Evolutionary conservation across 92 coral and sea anemone species (phyloP).

Genomic region (Umimayanthus kanabou): DNA sequence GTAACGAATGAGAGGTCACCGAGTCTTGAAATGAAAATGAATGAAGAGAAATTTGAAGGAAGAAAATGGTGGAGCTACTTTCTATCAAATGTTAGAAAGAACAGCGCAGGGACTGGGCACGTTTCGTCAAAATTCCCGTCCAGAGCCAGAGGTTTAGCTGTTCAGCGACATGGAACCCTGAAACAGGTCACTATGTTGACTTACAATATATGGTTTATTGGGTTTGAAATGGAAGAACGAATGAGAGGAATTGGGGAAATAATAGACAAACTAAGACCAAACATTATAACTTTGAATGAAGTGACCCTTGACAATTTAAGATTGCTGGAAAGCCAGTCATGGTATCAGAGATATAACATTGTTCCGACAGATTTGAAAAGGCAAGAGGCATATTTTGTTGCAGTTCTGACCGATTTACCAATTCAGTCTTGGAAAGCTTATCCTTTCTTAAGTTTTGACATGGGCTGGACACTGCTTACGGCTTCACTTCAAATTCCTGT

Average conservation of each 20-base stretch:
- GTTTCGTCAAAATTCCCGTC: no score
- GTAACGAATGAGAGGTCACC: not conserved
- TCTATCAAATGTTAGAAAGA: not conserved
- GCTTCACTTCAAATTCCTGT: slow-evolving; percentile 48
- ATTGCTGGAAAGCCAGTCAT: slow-evolving; percentile 32
- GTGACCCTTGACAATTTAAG: slow-evolving; percentile 57
- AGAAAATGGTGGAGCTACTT: not conserved
- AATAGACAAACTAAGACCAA: slow-evolving; percentile 53
- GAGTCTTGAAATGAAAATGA: not conserved
- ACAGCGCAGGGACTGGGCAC: not conserved
- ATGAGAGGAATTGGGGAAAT: slow-evolving; percentile 62
- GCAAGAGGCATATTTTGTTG: slow-evolving; percentile 57
- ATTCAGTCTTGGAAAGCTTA: slow-evolving; percentile 54
- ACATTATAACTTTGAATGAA: slow-evolving; percentile 70
- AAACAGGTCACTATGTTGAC: slow-evolving; percentile 48
- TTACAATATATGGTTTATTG: slow-evolving; percentile 69
- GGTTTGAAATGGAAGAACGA: slow-evolving; percentile 47
- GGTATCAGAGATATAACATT: slow-evolving; percentile 13
- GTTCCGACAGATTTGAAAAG: slow-evolving; percentile 15
- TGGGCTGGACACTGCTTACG: slow-evolving; percentile 58
- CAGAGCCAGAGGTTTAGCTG: not conserved
- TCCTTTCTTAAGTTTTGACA: slow-evolving; percentile 57
- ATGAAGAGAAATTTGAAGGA: not conserved
- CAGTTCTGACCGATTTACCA: slow-evolving; percentile 50
- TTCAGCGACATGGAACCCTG: not conserved